These are phyloP conservation scores for Chaitophorus viminalis DNA, from an alignment of 2,888 invertebrate species.

Conservation along the genomic window DNA sequence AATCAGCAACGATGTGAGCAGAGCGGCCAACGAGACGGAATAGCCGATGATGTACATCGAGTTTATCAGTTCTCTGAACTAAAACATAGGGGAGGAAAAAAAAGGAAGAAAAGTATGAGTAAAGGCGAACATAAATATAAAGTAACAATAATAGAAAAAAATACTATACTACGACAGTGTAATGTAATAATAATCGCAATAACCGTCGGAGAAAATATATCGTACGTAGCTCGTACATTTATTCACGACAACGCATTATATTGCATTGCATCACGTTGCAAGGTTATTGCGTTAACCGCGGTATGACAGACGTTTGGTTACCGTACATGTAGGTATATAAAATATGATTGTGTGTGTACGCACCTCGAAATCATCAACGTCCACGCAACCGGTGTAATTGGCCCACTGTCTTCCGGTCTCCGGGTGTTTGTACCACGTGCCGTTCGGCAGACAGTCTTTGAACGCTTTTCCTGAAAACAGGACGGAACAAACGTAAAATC, in stretches of 20 bases:
- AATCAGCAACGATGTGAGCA: slow-evolving; percentile 80
- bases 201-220: neutral
- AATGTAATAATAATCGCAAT: neutral
- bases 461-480: slow-evolving; percentile 66
- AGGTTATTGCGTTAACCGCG: neutral
- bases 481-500: neutral
- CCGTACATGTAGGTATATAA: slow-evolving; percentile 68
- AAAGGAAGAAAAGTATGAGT: neutral
- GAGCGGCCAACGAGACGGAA: slow-evolving; percentile 79
- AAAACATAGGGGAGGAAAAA: slow-evolving; percentile 63
- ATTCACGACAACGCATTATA: neutral
- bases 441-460: slow-evolving; percentile 73
- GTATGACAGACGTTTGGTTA: no score
- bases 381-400: slow-evolving; percentile 84
- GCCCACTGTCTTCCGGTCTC: slow-evolving; percentile 78
- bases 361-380: slow-evolving; percentile 71
- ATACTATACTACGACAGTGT: neutral
- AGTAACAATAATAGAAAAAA: neutral
- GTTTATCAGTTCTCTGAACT: slow-evolving; percentile 78
- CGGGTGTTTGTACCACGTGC: slow-evolving; percentile 76
- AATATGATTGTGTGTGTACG: neutral
- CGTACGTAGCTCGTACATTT: neutral
- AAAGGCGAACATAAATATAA: neutral
- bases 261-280: neutral
- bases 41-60: slow-evolving; percentile 84